Percentiles rank a stretch among this genome's conserved stretches.
phyloP scores from a whole-genome alignment of 2,888 invertebrate species.

The Seira musarum region DNA sequence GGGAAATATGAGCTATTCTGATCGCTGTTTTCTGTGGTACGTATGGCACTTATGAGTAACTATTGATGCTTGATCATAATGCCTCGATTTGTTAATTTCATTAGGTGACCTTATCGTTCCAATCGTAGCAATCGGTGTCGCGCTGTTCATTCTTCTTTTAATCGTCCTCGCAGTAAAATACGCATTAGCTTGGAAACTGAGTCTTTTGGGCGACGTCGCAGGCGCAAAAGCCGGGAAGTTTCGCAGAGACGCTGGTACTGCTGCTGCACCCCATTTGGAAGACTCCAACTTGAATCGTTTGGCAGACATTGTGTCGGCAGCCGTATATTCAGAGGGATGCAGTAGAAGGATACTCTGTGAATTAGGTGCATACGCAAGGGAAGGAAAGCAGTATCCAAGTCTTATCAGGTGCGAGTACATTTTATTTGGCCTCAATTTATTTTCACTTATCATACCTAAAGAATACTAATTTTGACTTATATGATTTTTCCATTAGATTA shows the following conservation, averaged over 20 bases:
- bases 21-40: not conserved
- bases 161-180: slow-evolving; percentile 68
- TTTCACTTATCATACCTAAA: not conserved
- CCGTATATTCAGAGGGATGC: slow-evolving; percentile 64
- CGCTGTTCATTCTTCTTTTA: slow-evolving; percentile 65
- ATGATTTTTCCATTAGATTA: slow-evolving; percentile 33
- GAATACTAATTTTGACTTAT: too few relatives aligned
- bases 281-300: slow-evolving; percentile 58
- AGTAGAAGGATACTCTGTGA: slow-evolving; percentile 63
- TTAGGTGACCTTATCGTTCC: slow-evolving; percentile 69
- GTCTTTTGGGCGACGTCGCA: slow-evolving; percentile 50
- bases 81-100: not conserved
- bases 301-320: slow-evolving; percentile 57
- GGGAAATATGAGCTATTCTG: not conserved
- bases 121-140: slow-evolving; percentile 68
- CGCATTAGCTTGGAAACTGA: slow-evolving; percentile 66
- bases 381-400: slow-evolving; percentile 46
- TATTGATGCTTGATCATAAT: not conserved
- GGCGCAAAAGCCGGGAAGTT: slow-evolving; percentile 8
- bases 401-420: slow-evolving; percentile 46
- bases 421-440: not conserved
- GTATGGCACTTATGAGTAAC: not conserved
- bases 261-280: slow-evolving; percentile 57
- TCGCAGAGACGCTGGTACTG: slow-evolving; percentile 29
- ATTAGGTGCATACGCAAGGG: slow-evolving; percentile 58